Conservation (phyloP, 2,888 invertebrate genomes). For the Tetheella fluctuosa region DNA sequence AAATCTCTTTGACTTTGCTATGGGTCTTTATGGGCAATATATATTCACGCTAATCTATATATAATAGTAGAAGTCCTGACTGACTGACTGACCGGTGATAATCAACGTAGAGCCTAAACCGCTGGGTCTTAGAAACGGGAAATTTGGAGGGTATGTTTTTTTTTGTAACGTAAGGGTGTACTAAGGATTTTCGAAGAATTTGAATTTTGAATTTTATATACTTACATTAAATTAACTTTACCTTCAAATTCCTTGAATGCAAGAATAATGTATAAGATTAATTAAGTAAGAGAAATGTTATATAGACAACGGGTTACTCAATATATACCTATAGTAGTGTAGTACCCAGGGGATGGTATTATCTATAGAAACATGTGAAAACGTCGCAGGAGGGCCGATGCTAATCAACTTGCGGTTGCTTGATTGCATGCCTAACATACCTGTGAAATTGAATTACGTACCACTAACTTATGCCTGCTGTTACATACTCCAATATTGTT, state of each 20-base stretch:
- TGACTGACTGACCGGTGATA: no score
- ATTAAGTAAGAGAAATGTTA: neutral
- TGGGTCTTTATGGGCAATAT: no score
- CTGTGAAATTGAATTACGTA: slow-evolving; percentile 2
- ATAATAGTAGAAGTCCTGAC: no score
- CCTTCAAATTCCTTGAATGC: neutral
- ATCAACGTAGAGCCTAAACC: no score
- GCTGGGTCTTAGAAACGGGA: no score
- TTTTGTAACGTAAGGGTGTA: no score
- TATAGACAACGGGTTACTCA: neutral
- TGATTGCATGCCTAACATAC: slow-evolving; percentile 1
- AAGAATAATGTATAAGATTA: neutral
- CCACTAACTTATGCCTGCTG: neutral
- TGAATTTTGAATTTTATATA: neutral
- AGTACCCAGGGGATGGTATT: neutral
- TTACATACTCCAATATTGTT: neutral
- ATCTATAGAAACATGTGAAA: neutral
- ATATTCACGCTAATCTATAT: no score
- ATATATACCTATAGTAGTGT: neutral
- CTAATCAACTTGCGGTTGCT: neutral
- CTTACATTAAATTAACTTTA: neutral
- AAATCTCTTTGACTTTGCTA: no score
- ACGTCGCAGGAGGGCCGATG: neutral
- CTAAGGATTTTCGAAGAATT: no score
- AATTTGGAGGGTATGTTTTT: no score